A percentile compares a stretch with the other conserved stretches of the same genome.
These are phyloP conservation scores for Tridacna gigas DNA, from an alignment of 2,888 invertebrate species.

Conservation along the genomic window DNA sequence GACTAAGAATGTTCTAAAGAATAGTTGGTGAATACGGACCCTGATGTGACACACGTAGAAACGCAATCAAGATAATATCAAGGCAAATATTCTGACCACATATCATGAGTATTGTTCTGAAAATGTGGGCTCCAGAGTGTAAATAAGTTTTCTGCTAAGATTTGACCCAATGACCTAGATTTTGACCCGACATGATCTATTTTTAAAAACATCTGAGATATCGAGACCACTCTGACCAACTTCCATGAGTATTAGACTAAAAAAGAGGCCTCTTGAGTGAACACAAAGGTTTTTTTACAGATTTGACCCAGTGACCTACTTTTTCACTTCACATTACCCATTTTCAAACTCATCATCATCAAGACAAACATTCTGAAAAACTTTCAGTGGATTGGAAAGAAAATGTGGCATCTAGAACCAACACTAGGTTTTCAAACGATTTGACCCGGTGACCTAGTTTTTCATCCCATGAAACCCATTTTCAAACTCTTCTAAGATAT, in stretches of 20 bases:
- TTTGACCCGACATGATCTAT: not conserved
- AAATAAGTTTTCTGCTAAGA: not conserved
- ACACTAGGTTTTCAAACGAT: not conserved
- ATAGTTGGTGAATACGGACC: too few relatives aligned
- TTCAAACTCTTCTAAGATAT: not conserved
- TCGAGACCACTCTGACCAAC: not conserved
- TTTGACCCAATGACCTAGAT: not conserved
- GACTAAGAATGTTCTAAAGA: too few relatives aligned
- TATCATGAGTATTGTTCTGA: too few relatives aligned
- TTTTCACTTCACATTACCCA: not conserved
- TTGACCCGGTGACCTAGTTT: not conserved
- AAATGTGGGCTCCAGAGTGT: not conserved
- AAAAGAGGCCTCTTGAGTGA: not conserved
- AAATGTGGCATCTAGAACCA: not conserved
- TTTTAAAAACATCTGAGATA: not conserved
- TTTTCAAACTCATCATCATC: not conserved
- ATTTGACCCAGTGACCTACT: not conserved
- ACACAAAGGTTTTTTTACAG: not conserved
- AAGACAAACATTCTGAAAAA: not conserved
- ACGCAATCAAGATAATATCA: too few relatives aligned
- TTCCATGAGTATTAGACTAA: not conserved
- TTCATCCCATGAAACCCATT: not conserved
- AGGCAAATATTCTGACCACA: too few relatives aligned
- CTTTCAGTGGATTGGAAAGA: not conserved
- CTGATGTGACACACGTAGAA: too few relatives aligned